phyloP scores from a whole-genome alignment of 1,140 invertebrate species.

The Eubasilissa regina region DNA sequence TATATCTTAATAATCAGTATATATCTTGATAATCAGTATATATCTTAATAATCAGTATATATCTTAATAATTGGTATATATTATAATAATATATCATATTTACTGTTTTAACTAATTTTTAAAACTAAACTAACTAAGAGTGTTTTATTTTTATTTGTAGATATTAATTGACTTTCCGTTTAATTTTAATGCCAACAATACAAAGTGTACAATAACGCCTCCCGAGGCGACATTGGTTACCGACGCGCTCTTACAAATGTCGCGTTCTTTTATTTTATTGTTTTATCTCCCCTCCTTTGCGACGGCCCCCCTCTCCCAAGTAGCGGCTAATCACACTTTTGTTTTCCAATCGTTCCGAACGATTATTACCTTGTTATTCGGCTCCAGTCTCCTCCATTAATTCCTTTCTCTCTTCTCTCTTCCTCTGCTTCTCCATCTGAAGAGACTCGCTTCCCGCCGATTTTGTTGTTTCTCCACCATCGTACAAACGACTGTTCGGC shows the following conservation, averaged over 20 bases:
- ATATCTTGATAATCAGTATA: no score
- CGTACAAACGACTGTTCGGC: constrained; percentile 62
- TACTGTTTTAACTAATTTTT: no score
- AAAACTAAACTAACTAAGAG: no score
- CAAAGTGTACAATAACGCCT: no score
- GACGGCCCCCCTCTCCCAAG: constrained; percentile 18
- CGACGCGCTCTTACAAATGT: constrained; percentile 44
- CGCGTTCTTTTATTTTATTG: constrained; percentile 52
- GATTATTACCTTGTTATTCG: constrained; percentile 74
- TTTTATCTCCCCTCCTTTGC: constrained; percentile 9
- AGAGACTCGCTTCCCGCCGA: constrained; percentile 27
- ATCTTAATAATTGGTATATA: no score
- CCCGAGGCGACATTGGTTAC: no score
- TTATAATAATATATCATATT: no score
- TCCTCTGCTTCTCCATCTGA: constrained; percentile 30
- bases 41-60: no score
- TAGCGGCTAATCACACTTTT: constrained; percentile 72
- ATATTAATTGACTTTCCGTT: no score
- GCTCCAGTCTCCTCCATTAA: constrained; percentile 56
- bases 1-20: no score
- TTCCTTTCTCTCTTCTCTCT: constrained; percentile 30
- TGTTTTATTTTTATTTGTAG: no score
- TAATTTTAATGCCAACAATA: no score
- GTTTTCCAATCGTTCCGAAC: constrained; percentile 74
- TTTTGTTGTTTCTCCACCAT: background rate